Evolutionary conservation across 2,113 vertebrate genomes (phyloP), one percentile per base, ranked within the genome.

Genomic region (Nothoprocta perdicaria): DNA sequence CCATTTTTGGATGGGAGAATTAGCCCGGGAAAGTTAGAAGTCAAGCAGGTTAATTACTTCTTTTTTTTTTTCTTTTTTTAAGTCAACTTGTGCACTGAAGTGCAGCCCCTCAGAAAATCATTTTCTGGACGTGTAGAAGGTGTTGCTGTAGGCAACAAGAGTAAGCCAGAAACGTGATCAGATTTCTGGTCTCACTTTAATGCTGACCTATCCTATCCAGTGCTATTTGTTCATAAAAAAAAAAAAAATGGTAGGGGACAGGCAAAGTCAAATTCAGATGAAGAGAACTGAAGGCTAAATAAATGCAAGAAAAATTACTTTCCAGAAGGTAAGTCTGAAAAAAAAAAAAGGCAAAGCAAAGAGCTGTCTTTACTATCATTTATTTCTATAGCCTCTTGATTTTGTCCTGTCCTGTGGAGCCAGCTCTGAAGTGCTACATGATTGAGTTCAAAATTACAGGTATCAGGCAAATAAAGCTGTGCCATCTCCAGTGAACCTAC

Each of bases 121-220:
- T 82, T 89, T 84, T 93, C 78, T 58, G 68, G n/a, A 76, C 89
- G 18, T 69, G 38, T 61, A 73, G 67, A 50, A n/a, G 72, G 8
- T 45, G 24, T 80, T 90, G 86, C 93, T 94, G 63, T 67, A 91
- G 89, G 92, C 81, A 90, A 68, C 2, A 8, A 87, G 18, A 77
- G 16, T 29, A 74, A 84, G 41, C 3, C 63, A 86, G 57, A 84
- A 89, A 87, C 73, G 38, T 66, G 55, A 62, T 63, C 80, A 92
- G 73, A 78, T 87, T 94, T 75, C 75, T 90, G 24, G 27, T 87
- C 81, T 89, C 6, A 0, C 43, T 89, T 82, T 83, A 80, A 78
- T 89, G 86, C 22, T 67, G 31, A 50, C 60, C 50, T 79, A n/a
- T 45, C 40, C 24, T 86, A 69, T 13, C 19, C 58, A 71, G 24